Evolutionary conservation across 2,888 invertebrate species (phyloP), one percentile per base, ranked within the genome.

Genomic region (Coecobrya sp.): DNA sequence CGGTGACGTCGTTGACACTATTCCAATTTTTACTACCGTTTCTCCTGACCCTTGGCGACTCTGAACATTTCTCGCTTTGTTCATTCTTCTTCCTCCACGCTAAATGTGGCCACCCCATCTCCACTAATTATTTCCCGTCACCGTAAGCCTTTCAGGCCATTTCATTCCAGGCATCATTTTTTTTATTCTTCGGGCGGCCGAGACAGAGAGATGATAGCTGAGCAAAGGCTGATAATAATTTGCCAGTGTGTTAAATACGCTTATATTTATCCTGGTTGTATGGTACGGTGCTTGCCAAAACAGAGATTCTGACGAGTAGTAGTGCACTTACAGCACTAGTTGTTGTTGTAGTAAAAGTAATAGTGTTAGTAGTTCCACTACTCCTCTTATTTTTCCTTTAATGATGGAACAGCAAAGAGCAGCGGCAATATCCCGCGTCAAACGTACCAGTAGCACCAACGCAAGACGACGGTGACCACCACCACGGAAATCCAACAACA

Each of bases 361-460:
- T 62, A 62, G 62, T 25, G 11, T n/a, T 59, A 59, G 10, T 27
- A 68, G 30, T 22, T 22, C 7, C 30, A 68, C 68, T 30, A 68
- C 68, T 68, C 13, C 68, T 68, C 13, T 68, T 68, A 27, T 27
- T 25, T 65, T 65, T 68, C 68, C 11, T 30, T 68, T 68, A 19
- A 68, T 68, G 68, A 68, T 68, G 68, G 30, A 68, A 68, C 30
- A 68, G 30, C 68, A 68, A 68, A 68, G 30, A 68, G 68, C 68
- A 68, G 68, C 68, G 68, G 68, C 68, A 68, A 30, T 68, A 68
- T 27, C 68, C 68, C 68, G 68, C 68, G 68, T 68, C 68, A 68
- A 68, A 16, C 68, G 68, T 30, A 68, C 68, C 30, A 68, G 27
- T 19, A 68, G 10, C 30, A 68, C 27, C 68, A 27, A 27, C 62